Conservation (phyloP, 2,888 invertebrate genomes). For the Aporophyla lueneburgensis region DNA sequence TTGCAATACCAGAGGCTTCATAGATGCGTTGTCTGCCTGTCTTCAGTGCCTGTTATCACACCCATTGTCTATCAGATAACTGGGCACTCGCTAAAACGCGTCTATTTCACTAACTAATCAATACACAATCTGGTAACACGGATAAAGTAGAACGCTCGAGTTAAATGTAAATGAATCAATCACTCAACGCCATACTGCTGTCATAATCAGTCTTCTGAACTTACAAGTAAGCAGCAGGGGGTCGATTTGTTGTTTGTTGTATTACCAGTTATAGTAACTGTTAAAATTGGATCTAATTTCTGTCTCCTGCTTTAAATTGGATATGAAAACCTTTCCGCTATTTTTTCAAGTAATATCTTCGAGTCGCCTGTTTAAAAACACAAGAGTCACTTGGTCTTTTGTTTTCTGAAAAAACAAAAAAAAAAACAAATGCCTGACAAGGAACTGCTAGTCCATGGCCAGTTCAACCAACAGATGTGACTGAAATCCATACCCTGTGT, state of each 20-base stretch:
- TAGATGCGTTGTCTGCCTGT: not conserved
- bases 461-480: too few relatives aligned
- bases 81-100: not conserved
- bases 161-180: slow-evolving; percentile 16
- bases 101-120: not conserved
- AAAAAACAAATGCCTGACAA: too few relatives aligned
- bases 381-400: too few relatives aligned
- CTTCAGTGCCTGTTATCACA: not conserved
- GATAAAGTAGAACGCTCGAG: slow-evolving; percentile 11
- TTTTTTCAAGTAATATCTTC: too few relatives aligned
- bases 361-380: too few relatives aligned
- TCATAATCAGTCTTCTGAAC: slow-evolving; percentile 41
- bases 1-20: not conserved
- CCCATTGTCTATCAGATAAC: not conserved
- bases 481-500: too few relatives aligned
- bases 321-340: too few relatives aligned
- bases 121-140: not conserved
- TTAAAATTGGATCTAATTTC: too few relatives aligned
- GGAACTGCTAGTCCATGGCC: too few relatives aligned
- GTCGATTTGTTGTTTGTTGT: slow-evolving; percentile 6
- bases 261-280: not conserved
- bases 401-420: too few relatives aligned
- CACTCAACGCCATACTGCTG: slow-evolving; percentile 21
- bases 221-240: slow-evolving; percentile 17
- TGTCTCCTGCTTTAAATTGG: too few relatives aligned